Conservation (phyloP, 2,797 vertebrate genomes). For the Discoglossus pictus region DNA sequence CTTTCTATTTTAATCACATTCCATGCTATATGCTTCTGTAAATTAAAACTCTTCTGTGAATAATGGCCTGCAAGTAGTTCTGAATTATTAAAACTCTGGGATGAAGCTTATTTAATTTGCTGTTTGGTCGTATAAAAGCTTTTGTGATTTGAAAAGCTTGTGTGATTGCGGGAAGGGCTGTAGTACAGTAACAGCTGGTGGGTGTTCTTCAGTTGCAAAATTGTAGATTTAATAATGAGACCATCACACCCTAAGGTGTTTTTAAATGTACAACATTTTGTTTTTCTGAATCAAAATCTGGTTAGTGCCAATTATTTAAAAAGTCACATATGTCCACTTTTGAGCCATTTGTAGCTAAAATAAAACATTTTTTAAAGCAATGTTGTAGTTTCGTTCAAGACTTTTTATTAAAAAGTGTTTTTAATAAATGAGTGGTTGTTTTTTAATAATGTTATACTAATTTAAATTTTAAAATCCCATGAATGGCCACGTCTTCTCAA, state of each 20-base stretch:
- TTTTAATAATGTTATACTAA: too few species aligned
- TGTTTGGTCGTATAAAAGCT: conserved; percentile 48
- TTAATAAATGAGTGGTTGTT: too few species aligned
- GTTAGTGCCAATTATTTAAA: too few species aligned
- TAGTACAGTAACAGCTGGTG: conserved; percentile 40
- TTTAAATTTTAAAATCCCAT: too few species aligned
- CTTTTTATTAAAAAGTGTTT: too few species aligned
- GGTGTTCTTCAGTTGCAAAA: conserved; percentile 28
- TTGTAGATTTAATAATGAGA: conserved; percentile 17
- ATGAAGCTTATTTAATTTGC: conserved; percentile 42
- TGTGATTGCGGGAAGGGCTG: conserved; percentile 39
- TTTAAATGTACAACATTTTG: not conserved
- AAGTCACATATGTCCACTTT: too few species aligned
- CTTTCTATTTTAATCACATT: conserved; percentile 9
- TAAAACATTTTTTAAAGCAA: too few species aligned
- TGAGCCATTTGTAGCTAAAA: too few species aligned
- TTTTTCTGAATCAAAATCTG: too few species aligned
- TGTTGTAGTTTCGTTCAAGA: too few species aligned
- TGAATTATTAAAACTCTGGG: conserved; percentile 42
- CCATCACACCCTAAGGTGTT: conserved; percentile 8
- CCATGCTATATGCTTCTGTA: not conserved
- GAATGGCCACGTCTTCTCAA: too few species aligned
- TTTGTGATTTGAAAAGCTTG: conserved; percentile 44
- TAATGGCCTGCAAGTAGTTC: conserved; percentile 41
- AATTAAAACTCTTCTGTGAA: conserved; percentile 31